phyloP scores from a whole-genome alignment of 1,140 invertebrate genomes.

The Phortica variegata region DNA sequence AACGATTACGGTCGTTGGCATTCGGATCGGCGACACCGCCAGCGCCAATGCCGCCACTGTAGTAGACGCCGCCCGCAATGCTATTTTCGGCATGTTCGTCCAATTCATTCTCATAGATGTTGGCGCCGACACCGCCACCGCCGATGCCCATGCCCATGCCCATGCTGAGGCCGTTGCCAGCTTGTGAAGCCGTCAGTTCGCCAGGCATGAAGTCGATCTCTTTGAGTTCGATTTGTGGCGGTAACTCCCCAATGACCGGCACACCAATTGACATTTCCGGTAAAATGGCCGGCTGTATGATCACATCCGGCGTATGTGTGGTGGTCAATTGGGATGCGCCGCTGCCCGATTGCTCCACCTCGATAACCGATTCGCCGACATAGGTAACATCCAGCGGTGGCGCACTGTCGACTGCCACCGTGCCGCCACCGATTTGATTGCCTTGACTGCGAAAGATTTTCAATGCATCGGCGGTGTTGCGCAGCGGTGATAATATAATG shows the following conservation, averaged over 20 bases:
- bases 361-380: slow-evolving; percentile 53
- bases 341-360: slow-evolving; percentile 40
- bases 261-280: slow-evolving; percentile 54
- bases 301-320: slow-evolving; percentile 38
- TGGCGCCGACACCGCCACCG: neutral
- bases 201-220: slow-evolving; percentile 56
- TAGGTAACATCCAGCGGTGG: slow-evolving; percentile 52
- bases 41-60: slow-evolving; percentile 12
- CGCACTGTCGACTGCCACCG: slow-evolving; percentile 22
- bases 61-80: too few relatives aligned
- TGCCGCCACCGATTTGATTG: slow-evolving; percentile 8
- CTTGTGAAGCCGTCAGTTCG: slow-evolving; percentile 29
- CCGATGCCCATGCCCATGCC: slow-evolving; percentile 5
- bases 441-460: slow-evolving; percentile 40
- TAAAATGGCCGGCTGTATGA: slow-evolving; percentile 51
- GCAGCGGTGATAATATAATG: slow-evolving; percentile 45
- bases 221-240: slow-evolving; percentile 55
- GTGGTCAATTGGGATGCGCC: slow-evolving; percentile 6
- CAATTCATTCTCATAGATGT: slow-evolving; percentile 34
- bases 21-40: slow-evolving; percentile 16
- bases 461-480: slow-evolving; percentile 35
- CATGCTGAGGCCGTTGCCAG: slow-evolving; percentile 13
- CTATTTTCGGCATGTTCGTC: slow-evolving; percentile 21
- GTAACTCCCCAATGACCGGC: slow-evolving; percentile 53
- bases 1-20: slow-evolving; percentile 18